Base-by-base conservation (phyloP, 2,797 vertebrate species). In the Euthynnus affinis region DNA sequence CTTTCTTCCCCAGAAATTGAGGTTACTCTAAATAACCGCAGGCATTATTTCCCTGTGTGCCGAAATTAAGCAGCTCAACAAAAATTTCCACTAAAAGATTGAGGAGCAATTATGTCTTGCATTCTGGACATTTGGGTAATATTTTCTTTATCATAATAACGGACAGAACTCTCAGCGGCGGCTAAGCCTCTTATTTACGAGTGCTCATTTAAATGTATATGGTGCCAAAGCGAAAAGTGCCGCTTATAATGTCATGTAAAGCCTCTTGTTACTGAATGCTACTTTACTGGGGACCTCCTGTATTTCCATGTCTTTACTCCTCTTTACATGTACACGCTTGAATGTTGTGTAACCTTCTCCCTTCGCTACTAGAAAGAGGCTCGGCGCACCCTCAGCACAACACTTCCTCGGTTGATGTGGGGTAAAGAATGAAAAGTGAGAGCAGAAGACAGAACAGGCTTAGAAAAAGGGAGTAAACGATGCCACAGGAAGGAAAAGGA, bases 121-220 rank as follows among this genome's bases (percentile, higher is more conserved):
- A 71, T 77, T 79, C 71, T 79, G 74, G 76, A 83, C 80, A 10
- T 82, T 77, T 80, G 55, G 48, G 64, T 78, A 89, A 80, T 84
- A 82, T 82, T 82, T 82, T 85, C 80, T 25, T 57, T 70, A 79
- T 88, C 85, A 72, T 81, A 85, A 87, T 87, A 84, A 85, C 46
- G 66, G 87, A 46, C 71, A 71, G 78, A 49, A 58, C 81, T 77
- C 81, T 85, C 71, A 46, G n/a, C n/a, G n/a, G n/a, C 23, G 23
- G 81, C 83, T 88, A 91, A 89, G 83, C 91, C 81, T 84, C 87
- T 86, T 85, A 87, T 84, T 84, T 79, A 76, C 52, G 48, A 92
- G 82, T 44, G 67, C 82, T 90, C 74, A 81, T 90, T 88, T 91
- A 83, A 91, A 88, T 86, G 61, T 78, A 83, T 81, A 75, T 76